Percentiles rank a stretch among this genome's conserved stretches.
These are phyloP conservation scores for Heliothis virescens DNA, from an alignment of 1,140 invertebrate genomes.

Conservation along the genomic window DNA sequence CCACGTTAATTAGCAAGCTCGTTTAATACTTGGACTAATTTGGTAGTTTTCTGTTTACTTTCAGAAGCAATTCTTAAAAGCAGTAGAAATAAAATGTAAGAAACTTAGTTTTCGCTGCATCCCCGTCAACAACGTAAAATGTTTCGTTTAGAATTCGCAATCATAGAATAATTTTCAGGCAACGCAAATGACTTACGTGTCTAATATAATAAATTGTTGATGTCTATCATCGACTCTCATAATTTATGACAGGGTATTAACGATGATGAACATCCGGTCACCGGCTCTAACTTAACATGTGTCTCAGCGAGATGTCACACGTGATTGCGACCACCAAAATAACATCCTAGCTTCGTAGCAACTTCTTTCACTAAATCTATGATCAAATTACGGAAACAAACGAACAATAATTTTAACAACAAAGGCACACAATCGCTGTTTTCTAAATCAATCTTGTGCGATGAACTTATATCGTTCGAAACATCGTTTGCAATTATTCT, in stretches of 20 bases:
- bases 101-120: too few species aligned
- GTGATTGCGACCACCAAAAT: neutral
- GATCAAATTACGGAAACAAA: neutral
- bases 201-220: conserved; percentile 3
- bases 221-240: conserved; percentile 4
- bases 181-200: neutral
- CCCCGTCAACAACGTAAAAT: too few species aligned
- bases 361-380: neutral
- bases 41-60: neutral
- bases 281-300: conserved; percentile 11
- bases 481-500: conserved; percentile 64
- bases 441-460: conserved; percentile 47
- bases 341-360: neutral
- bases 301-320: neutral
- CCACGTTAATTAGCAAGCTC: neutral
- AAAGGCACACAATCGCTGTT: conserved; percentile 26
- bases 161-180: neutral
- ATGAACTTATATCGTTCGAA: conserved; percentile 58
- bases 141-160: too few species aligned
- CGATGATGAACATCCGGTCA: conserved; percentile 39
- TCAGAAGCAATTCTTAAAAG: neutral
- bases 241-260: conserved; percentile 30
- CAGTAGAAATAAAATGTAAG: too few species aligned
- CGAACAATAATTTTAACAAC: neutral
- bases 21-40: neutral